Conservation (phyloP, 2,113 vertebrate species). For the Cololabis saira region DNA sequence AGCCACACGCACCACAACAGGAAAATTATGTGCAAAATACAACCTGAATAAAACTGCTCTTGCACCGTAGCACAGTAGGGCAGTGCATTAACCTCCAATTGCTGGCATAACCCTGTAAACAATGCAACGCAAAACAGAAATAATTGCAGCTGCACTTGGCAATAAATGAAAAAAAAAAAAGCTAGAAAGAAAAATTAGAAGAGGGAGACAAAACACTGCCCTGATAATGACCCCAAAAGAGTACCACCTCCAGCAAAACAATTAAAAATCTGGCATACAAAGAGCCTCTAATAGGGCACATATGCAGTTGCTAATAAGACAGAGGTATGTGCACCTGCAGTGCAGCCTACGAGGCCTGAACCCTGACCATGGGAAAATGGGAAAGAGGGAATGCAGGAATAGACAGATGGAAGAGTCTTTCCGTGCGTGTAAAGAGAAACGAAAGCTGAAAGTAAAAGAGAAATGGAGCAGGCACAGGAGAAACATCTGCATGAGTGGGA, state of each 20-base stretch:
- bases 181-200: constrained; percentile 35
- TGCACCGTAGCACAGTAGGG: no score
- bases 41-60: no score
- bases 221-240: no score
- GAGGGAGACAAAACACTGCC: no score
- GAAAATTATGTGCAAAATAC: no score
- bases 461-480: constrained; percentile 5
- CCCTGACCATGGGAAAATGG: constrained; percentile 36
- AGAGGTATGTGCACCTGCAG: constrained; percentile 65
- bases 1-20: no score
- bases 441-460: constrained; percentile 11
- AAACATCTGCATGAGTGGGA: not conserved
- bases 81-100: no score
- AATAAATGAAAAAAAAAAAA: no score
- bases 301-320: constrained; percentile 72
- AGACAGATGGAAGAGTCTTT: not conserved
- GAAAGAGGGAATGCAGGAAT: constrained; percentile 1
- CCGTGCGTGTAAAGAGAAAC: not conserved
- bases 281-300: constrained; percentile 71
- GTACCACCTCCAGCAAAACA: constrained; percentile 52
- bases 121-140: no score
- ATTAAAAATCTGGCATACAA: constrained; percentile 70
- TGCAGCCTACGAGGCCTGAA: constrained; percentile 60
- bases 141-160: no score
- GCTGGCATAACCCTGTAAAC: no score